Percentiles rank a stretch among this genome's conserved stretches.
phyloP scores from a whole-genome alignment of 2,888 invertebrate species.

The Sympetrum striolatum region DNA sequence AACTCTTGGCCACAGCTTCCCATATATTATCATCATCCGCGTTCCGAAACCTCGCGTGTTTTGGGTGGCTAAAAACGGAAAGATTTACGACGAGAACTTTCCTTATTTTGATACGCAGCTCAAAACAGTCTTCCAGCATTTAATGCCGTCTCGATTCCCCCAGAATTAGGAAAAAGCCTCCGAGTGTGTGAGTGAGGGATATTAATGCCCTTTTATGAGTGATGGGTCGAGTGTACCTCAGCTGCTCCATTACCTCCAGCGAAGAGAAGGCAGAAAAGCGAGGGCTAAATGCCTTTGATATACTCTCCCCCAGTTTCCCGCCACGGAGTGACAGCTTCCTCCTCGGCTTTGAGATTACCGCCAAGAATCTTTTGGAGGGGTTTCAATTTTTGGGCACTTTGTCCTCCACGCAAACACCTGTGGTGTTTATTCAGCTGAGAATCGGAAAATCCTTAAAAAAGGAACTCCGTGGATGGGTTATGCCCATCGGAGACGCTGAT shows the following conservation, averaged over 20 bases:
- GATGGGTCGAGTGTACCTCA: constrained; percentile 29
- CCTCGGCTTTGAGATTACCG: background rate
- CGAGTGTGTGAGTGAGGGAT: background rate
- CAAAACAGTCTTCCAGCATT: constrained; percentile 8
- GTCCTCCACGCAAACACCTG: constrained; percentile 31
- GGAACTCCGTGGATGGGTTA: background rate
- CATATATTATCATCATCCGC: too few relatives aligned
- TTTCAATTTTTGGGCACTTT: constrained; percentile 32
- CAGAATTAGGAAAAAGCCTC: background rate
- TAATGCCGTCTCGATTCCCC: background rate
- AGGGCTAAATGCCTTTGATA: constrained; percentile 25
- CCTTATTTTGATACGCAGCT: background rate
- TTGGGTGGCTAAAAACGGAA: background rate
- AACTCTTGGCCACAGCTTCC: too few relatives aligned
- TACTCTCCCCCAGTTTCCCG: background rate
- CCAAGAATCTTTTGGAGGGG: constrained; percentile 25
- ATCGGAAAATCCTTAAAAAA: background rate
- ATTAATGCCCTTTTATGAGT: constrained; percentile 21
- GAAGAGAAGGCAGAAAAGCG: background rate
- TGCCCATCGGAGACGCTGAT: background rate
- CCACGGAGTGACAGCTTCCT: constrained; percentile 19
- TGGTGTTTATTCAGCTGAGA: constrained; percentile 36
- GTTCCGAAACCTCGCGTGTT: background rate
- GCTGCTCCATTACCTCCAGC: background rate
- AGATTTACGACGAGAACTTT: background rate